phyloP scores from a whole-genome alignment of 2,888 invertebrate genomes.

The Agrotis clavis region DNA sequence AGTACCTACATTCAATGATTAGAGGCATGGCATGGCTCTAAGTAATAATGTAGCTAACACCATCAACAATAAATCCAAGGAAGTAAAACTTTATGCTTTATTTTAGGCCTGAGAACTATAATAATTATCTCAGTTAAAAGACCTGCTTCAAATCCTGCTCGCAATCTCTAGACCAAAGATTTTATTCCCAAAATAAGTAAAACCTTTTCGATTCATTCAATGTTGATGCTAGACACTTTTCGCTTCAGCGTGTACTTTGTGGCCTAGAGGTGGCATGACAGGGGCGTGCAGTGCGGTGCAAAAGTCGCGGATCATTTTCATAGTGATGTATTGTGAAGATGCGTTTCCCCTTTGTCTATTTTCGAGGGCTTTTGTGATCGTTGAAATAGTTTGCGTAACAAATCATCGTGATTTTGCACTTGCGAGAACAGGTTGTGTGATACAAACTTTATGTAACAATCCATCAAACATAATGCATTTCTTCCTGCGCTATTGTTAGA shows the following conservation, averaged over 20 bases:
- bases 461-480: slow-evolving; percentile 21
- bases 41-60: too few species aligned
- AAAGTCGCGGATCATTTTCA: slow-evolving; percentile 55
- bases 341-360: slow-evolving; percentile 53
- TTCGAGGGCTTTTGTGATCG: slow-evolving; percentile 23
- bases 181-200: too few species aligned
- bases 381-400: slow-evolving; percentile 48
- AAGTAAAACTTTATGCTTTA: too few species aligned
- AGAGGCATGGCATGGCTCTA: too few species aligned
- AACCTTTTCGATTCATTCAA: too few species aligned
- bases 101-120: too few species aligned
- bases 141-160: too few species aligned
- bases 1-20: too few species aligned
- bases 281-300: slow-evolving; percentile 49
- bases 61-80: too few species aligned
- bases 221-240: neutral
- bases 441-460: slow-evolving; percentile 1
- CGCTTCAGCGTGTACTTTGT: neutral
- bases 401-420: slow-evolving; percentile 48
- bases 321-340: slow-evolving; percentile 54
- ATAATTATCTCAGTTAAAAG: too few species aligned
- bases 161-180: too few species aligned
- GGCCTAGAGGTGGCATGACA: neutral
- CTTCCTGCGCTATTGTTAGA: neutral
- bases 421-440: slow-evolving; percentile 12